These are phyloP conservation scores for Limnephilus marmoratus DNA, from an alignment of 2,888 invertebrate species.

Conservation along the genomic window DNA sequence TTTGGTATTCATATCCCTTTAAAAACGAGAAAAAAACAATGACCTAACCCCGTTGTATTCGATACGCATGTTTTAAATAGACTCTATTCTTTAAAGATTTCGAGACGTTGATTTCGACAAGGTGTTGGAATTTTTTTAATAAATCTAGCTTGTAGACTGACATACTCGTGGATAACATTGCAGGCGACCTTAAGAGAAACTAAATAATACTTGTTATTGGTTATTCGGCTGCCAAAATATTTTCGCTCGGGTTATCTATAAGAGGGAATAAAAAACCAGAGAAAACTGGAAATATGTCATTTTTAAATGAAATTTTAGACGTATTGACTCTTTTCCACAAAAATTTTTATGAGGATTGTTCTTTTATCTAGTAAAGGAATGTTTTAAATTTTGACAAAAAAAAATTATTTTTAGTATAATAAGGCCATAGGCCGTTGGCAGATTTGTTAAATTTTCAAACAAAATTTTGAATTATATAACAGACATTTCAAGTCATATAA, in stretches of 20 bases:
- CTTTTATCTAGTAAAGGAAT: too few relatives aligned
- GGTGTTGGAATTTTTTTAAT: not conserved
- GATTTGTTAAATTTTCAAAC: too few relatives aligned
- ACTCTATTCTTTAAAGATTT: not conserved
- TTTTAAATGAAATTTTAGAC: too few relatives aligned
- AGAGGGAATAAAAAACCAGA: too few relatives aligned
- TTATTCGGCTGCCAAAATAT: not conserved
- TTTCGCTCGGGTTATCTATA: not conserved
- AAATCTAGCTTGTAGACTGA: not conserved
- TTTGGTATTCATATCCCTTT: not conserved
- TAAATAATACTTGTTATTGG: not conserved
- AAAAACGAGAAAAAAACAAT: not conserved
- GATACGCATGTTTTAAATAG: slow-evolving; percentile 12
- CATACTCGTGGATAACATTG: not conserved
- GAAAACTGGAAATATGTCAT: too few relatives aligned
- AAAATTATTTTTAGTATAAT: too few relatives aligned
- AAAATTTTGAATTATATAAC: too few relatives aligned
- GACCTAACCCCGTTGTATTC: not conserved
- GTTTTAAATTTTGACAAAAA: too few relatives aligned
- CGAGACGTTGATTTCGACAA: not conserved
- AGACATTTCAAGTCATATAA: too few relatives aligned
- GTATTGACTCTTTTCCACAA: too few relatives aligned
- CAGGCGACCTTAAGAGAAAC: not conserved
- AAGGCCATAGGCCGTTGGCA: too few relatives aligned
- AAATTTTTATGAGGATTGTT: too few relatives aligned